Base-by-base conservation (phyloP, 2,797 vertebrate species). In the Xyrichtys novacula region DNA sequence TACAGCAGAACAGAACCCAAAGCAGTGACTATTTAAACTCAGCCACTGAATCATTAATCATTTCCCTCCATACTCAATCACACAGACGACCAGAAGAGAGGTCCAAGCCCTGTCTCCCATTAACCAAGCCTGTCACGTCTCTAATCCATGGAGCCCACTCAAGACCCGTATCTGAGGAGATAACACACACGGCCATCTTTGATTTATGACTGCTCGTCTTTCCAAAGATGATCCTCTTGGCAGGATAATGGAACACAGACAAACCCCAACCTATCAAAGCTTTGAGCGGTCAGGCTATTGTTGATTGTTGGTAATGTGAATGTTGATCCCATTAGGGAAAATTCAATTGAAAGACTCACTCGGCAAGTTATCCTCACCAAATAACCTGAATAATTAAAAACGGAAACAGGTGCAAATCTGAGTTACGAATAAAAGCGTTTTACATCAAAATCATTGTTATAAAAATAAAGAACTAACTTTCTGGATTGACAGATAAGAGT, bases 41-140 rank as follows among this genome's bases (percentile, higher is more conserved):
- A 53, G 65, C 71, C 74, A 50, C 48, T 64, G 49, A 83, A 81
- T 89, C 82, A 81, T 87, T 83, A 79, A 89, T 87, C 80, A 77
- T 84, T 47, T 60, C 62, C 65, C 68, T 73, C 53, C 44, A 44
- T 48, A 65, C 67, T 85, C 84, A 70, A 84, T 78, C 85, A 84
- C 62, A 68, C 59, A 65, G 57, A 46, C 74, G 59, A 68, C 38
- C 56, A 78, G 77, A 44, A 73, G 8, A 53, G 76, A 76, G 65
- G 52, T 74, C 81, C 67, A 19, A 56, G 48, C 32, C 46, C 58
- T 38, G 68, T 78, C 80, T 71, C 81, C 72, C 72, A 83, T 85
- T 90, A 86, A 78, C 84, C 79, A 74, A 74, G 79, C 39, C 74
- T 76, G 74, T 88, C 88, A 89, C 64, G 42, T 80, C 67, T 73